phyloP scores from a whole-genome alignment of 2,113 vertebrate genomes.

The Semnornis frantzii region DNA sequence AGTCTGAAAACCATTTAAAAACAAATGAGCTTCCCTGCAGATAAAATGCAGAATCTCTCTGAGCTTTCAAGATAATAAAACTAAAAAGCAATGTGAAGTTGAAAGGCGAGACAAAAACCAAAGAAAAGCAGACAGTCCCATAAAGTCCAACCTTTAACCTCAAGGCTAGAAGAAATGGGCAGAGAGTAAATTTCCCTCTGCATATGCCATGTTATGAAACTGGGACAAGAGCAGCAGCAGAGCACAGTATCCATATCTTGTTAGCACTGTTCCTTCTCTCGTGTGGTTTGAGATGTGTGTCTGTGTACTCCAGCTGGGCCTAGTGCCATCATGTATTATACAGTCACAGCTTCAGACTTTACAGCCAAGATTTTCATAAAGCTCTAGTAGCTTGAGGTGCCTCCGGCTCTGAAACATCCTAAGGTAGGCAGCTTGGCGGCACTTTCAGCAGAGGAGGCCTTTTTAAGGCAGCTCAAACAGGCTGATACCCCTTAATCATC shows the following conservation, averaged over 20 bases:
- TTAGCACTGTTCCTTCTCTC: not conserved
- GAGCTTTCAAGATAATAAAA: conserved; percentile 33
- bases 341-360: conserved; percentile 25
- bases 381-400: conserved; percentile 1
- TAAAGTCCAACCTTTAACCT: conserved; percentile 41
- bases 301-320: conserved; percentile 21
- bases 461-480: not conserved
- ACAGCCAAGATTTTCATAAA: conserved; percentile 32
- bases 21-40: conserved; percentile 40
- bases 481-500: not conserved
- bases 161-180: not conserved
- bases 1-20: conserved; percentile 58
- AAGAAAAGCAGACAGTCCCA: not conserved
- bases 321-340: not conserved
- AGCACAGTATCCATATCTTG: not conserved
- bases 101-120: not conserved
- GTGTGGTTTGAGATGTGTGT: not conserved
- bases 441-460: not conserved
- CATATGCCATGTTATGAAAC: not conserved
- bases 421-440: not conserved
- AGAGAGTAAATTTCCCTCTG: conserved; percentile 8
- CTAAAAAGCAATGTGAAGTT: not conserved
- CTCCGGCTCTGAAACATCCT: conserved; percentile 11
- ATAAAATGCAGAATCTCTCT: conserved; percentile 40
- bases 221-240: not conserved